Percentiles rank a stretch among this genome's conserved stretches.
Conservation (phyloP, 2,797 vertebrate genomes). For the Diglossa cyanea region DNA sequence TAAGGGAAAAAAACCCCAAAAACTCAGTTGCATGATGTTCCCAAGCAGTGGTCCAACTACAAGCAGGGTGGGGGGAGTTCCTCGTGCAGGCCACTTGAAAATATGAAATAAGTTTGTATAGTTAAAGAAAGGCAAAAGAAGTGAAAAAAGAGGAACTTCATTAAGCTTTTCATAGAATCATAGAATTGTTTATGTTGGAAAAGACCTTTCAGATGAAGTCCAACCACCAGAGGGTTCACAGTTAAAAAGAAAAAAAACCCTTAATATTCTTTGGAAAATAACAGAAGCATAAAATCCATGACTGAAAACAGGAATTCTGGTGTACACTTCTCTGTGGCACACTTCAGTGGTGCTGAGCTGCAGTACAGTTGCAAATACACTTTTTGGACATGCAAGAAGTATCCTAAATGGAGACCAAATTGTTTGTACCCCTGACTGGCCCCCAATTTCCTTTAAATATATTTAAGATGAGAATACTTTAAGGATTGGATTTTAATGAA, state of each 20-base stretch:
- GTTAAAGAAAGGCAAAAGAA: background rate
- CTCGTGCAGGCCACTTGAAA: background rate
- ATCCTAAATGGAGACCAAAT: background rate
- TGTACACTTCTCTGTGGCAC: background rate
- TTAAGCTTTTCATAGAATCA: background rate
- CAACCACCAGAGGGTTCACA: background rate
- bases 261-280: background rate
- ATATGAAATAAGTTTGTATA: background rate
- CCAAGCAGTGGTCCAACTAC: background rate
- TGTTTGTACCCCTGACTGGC: accelerated
- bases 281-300: background rate
- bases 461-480: background rate
- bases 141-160: background rate
- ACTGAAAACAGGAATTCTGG: background rate
- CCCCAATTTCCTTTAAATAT: background rate
- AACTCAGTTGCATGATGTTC: background rate
- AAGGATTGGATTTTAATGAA: background rate
- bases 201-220: background rate
- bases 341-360: background rate
- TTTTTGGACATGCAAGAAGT: background rate
- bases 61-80: background rate
- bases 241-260: background rate
- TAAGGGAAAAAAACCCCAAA: accelerated
- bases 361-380: background rate
- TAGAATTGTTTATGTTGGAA: background rate